These are phyloP conservation scores for Acanthopleura granulata DNA, from an alignment of 2,888 invertebrate species.

Conservation along the genomic window DNA sequence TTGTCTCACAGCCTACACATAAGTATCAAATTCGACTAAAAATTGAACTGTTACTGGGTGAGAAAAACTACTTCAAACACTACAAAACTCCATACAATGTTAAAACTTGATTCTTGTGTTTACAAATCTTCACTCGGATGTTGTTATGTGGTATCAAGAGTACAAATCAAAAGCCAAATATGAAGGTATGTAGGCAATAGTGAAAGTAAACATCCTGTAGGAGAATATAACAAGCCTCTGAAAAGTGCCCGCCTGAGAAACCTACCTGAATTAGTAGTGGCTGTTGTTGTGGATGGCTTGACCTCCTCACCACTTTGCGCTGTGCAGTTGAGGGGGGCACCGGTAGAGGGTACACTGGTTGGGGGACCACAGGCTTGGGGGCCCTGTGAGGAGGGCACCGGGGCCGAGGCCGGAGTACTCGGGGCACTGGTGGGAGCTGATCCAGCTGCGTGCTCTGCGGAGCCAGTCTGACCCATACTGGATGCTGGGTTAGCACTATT, in stretches of 20 bases:
- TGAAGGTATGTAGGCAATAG: too few species aligned
- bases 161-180: too few species aligned
- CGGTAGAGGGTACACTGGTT: constrained; percentile 15
- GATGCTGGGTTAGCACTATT: constrained; percentile 13
- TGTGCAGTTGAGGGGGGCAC: constrained; percentile 1
- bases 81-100: too few species aligned
- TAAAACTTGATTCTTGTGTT: too few species aligned
- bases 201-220: too few species aligned
- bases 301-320: background rate
- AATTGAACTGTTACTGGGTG: too few species aligned
- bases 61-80: too few species aligned
- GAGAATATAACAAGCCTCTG: too few species aligned
- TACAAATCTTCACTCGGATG: too few species aligned
- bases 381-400: background rate
- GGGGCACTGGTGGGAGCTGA: background rate
- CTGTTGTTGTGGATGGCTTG: constrained; percentile 22
- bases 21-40: too few species aligned
- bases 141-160: too few species aligned
- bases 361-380: background rate
- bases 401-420: background rate
- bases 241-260: background rate
- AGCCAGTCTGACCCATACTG: background rate
- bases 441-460: background rate
- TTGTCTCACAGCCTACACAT: too few species aligned
- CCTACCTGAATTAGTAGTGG: constrained; percentile 26